These are phyloP conservation scores for Phataginus tetradactyla DNA, from an alignment of 2,797 vertebrate genomes.

Conservation along the genomic window DNA sequence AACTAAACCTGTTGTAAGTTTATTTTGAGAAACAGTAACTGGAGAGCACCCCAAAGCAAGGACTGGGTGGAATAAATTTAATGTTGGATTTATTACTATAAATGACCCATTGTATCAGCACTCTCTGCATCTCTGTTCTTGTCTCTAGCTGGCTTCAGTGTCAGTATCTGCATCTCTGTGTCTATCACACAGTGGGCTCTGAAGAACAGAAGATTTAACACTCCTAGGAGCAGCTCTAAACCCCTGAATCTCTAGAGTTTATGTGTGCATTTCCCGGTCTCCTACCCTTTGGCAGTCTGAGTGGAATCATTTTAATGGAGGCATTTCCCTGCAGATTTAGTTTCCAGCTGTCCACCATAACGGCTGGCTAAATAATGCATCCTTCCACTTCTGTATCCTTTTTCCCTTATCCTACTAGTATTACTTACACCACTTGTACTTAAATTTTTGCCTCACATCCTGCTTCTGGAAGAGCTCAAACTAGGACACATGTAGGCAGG, in stretches of 20 bases:
- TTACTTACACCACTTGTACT: neutral
- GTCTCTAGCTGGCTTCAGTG: neutral
- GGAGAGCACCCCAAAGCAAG: neutral
- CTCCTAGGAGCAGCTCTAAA: neutral
- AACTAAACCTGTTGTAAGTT: neutral
- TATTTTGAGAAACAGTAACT: neutral
- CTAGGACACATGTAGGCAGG: neutral
- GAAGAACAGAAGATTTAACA: neutral
- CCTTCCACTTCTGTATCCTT: neutral
- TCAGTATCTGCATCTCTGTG: neutral
- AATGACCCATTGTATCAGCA: neutral
- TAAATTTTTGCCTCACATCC: neutral
- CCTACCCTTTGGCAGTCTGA: neutral
- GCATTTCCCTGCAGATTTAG: neutral
- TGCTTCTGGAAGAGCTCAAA: slow-evolving; percentile 1
- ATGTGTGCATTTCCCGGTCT: neutral
- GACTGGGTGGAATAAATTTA: neutral
- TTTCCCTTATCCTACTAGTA: neutral
- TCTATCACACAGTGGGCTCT: neutral
- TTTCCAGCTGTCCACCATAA: neutral
- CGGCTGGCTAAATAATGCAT: neutral
- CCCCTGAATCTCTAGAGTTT: neutral
- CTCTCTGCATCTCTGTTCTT: neutral
- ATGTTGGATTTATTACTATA: neutral
- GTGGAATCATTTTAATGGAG: neutral